A percentile compares a stretch with the other conserved stretches of the same genome.
These are phyloP conservation scores for Hymenopus coronatus DNA, from an alignment of 2,888 invertebrate species.

Conservation along the genomic window DNA sequence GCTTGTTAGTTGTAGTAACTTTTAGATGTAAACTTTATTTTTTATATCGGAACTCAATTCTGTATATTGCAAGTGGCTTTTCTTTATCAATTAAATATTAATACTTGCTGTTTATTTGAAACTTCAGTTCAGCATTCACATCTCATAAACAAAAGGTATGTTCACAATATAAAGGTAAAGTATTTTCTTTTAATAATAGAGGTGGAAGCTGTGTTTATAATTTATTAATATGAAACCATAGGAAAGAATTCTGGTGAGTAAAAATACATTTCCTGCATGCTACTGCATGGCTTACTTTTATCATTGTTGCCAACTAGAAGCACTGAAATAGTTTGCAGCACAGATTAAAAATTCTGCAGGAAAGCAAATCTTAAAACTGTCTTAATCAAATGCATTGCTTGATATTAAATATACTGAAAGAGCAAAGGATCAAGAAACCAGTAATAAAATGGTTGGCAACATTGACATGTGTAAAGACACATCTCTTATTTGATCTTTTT, in stretches of 20 bases:
- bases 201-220: neutral
- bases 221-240: neutral
- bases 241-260: neutral
- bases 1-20: too few relatives aligned
- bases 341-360: neutral
- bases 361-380: neutral
- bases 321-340: too few relatives aligned
- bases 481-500: neutral
- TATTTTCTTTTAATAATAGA: neutral
- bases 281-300: neutral
- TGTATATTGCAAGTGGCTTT: neutral
- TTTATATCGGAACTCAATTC: neutral
- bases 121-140: neutral
- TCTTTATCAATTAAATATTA: neutral
- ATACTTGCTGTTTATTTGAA: constrained; percentile 3
- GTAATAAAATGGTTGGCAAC: neutral
- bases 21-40: too few relatives aligned
- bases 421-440: neutral
- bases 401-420: neutral
- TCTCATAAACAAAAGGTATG: neutral
- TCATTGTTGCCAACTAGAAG: neutral
- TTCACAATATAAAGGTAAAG: neutral
- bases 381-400: neutral
- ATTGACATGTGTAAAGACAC: neutral
- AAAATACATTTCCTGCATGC: neutral